Evolutionary conservation across 2,888 invertebrate species (phyloP), one percentile per base, ranked within the genome.

Genomic region (Hipparchia semele): DNA sequence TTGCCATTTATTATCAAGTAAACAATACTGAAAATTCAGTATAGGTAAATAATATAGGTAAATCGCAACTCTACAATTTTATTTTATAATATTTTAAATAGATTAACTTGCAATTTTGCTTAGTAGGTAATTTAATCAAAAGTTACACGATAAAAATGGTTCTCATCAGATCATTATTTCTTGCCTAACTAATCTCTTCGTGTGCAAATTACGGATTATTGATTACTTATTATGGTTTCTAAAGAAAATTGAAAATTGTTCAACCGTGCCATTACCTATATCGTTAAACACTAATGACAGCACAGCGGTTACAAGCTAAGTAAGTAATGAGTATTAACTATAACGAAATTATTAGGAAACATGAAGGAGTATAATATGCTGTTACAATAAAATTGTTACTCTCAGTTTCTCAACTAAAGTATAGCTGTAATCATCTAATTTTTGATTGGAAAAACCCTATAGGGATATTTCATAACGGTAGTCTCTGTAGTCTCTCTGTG

Each of bases 161-260:
- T 39, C 5, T 39, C 39, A 39, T 39, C 6, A 5, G 9, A 33
- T 54, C 4, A 59, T 59, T 33, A 33, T 59, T 59, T 33, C 59
- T 59, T 12, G n/a, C 60, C 10, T 23, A 10, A 33, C 9, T 61
- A 46, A 61, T 12, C 61, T 64, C 13, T 7, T 64, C 6, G 49
- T 51, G 46, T 64, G 51, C 64, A 13, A 51, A 51, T 51, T 49
- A 51, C n/a, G 9, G 64, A 64, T 13, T 49, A 49, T 49, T 46
- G 64, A 64, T 13, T 23, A 49, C 64, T 46, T n/a, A 51, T 64
- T 10, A 64, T 64, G 10, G 51, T 64, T 51, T 64, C 49, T 49
- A 51, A 64, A 51, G 64, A 64, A 64, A 64, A 64, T 64, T 64
- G 64, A 64, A 64, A 64, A 64, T 64, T 64, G 49, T 64, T 49